These are phyloP conservation scores for Torymus texanus DNA, from an alignment of 2,888 invertebrate genomes.

Conservation along the genomic window DNA sequence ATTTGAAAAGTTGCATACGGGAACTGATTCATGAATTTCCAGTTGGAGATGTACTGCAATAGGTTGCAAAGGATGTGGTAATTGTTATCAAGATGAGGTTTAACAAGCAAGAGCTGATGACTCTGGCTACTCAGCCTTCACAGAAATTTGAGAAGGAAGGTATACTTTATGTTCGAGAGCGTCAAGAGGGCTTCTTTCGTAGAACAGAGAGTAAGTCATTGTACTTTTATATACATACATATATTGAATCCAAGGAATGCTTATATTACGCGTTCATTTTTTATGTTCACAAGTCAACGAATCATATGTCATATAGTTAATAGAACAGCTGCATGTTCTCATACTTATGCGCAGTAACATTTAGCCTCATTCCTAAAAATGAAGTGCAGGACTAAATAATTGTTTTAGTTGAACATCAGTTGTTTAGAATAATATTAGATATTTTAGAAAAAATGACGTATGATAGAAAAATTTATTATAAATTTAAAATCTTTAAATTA, in stretches of 20 bases:
- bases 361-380: conserved; percentile 34
- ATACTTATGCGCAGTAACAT: conserved; percentile 37
- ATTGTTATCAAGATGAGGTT: conserved; percentile 83
- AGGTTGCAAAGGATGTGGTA: conserved; percentile 48
- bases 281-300: conserved; percentile 40
- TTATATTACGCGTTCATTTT: conserved; percentile 42
- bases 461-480: conserved; percentile 25
- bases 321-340: conserved; percentile 52
- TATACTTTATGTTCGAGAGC: conserved; percentile 88
- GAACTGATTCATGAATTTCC: conserved; percentile 30
- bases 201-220: conserved; percentile 88
- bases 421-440: conserved; percentile 38
- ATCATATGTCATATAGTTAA: conserved; percentile 44
- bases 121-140: conserved; percentile 89
- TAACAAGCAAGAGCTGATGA: conserved; percentile 91
- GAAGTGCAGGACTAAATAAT: conserved; percentile 29
- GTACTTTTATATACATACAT: conserved; percentile 20
- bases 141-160: conserved; percentile 96
- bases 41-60: conserved; percentile 36
- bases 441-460: conserved; percentile 19
- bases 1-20: neutral
- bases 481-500: conserved; percentile 18
- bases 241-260: conserved; percentile 42
- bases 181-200: conserved; percentile 93
- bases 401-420: conserved; percentile 29